Evolutionary conservation across 2,797 vertebrate species (phyloP).

Genomic region (Aeoliscus strigatus): DNA sequence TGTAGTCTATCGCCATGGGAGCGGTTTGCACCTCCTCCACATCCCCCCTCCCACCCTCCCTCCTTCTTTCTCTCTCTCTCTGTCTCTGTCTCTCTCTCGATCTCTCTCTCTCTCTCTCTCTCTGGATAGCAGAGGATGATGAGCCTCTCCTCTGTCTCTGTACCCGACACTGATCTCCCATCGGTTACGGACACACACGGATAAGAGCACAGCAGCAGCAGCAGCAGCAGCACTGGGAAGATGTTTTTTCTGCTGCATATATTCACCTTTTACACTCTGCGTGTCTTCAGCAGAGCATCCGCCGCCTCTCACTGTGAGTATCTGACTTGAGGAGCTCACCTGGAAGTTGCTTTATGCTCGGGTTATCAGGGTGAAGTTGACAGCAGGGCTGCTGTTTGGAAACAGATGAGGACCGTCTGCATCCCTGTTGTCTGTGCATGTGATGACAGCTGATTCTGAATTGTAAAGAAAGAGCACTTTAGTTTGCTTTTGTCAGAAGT

Average conservation of each 20-base stretch:
- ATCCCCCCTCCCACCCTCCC: too few relatives aligned
- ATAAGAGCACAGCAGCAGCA: slow-evolving; percentile 40
- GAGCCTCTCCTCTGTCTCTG: slow-evolving; percentile 32
- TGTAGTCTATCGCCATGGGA: slow-evolving; percentile 47
- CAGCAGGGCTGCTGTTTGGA: neutral
- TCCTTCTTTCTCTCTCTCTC: slow-evolving; percentile 51
- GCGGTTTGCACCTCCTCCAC: slow-evolving; percentile 41
- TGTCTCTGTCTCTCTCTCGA: slow-evolving; percentile 41
- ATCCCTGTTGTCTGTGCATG: neutral
- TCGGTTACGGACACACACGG: slow-evolving; percentile 42
- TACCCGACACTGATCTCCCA: neutral
- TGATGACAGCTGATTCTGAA: too few relatives aligned
- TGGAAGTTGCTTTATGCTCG: slow-evolving; percentile 22
- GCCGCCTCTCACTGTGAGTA: slow-evolving; percentile 75
- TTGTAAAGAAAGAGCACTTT: too few relatives aligned
- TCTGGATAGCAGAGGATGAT: slow-evolving; percentile 60
- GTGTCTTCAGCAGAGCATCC: slow-evolving; percentile 59
- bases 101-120: slow-evolving; percentile 47
- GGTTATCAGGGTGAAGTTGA: neutral
- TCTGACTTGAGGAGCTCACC: slow-evolving; percentile 32
- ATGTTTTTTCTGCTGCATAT: slow-evolving; percentile 61
- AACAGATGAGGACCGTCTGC: neutral
- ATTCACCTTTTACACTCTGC: slow-evolving; percentile 48
- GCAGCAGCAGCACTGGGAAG: slow-evolving; percentile 45
- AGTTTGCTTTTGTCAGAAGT: slow-evolving; percentile 15